A percentile compares a stretch with the other conserved stretches of the same genome.
Conservation (phyloP, 2,888 invertebrate genomes). For the Noctua pronuba region DNA sequence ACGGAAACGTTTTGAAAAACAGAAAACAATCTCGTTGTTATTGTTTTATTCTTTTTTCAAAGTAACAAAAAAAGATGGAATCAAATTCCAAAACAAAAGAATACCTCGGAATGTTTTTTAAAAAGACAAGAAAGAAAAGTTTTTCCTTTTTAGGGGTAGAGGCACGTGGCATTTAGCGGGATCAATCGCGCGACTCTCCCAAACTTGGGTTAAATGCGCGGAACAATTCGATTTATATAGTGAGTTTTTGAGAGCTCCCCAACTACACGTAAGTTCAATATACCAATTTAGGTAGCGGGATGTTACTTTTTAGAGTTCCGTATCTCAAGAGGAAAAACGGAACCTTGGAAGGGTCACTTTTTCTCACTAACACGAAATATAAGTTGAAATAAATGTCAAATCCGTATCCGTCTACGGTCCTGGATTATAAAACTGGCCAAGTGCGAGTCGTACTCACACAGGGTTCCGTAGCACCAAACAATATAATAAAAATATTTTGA, state of each 20-base stretch:
- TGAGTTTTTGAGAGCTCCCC: constrained; percentile 63
- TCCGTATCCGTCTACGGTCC: too few relatives aligned
- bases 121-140: constrained; percentile 27
- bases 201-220: constrained; percentile 76
- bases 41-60: constrained; percentile 16
- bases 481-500: too few relatives aligned
- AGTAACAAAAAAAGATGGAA: constrained; percentile 1
- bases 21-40: constrained; percentile 23
- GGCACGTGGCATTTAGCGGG: constrained; percentile 74
- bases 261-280: constrained; percentile 45
- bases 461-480: too few relatives aligned
- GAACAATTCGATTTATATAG: constrained; percentile 70
- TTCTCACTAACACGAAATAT: too few relatives aligned
- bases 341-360: background rate
- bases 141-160: constrained; percentile 55
- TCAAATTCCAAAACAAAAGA: constrained; percentile 25
- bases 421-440: background rate
- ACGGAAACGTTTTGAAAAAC: background rate
- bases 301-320: constrained; percentile 5
- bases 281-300: constrained; percentile 8
- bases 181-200: constrained; percentile 78
- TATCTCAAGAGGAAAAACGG: background rate
- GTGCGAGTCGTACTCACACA: too few relatives aligned
- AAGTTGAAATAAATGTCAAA: background rate
- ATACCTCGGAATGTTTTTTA: constrained; percentile 22